phyloP scores from a whole-genome alignment of 2,888 invertebrate genomes.

The Thereva nobilitata region DNA sequence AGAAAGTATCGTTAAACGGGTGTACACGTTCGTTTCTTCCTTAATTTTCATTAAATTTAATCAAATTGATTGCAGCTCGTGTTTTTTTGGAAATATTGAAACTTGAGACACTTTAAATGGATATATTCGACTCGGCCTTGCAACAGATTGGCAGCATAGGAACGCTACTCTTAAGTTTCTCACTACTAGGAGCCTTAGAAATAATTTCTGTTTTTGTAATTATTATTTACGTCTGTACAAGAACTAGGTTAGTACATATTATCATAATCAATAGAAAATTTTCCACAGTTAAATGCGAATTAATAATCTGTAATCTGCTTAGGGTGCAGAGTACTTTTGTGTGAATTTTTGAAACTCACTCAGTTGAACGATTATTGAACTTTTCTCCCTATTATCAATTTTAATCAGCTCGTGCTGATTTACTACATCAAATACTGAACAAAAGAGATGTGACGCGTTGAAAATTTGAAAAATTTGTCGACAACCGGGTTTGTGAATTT shows the following conservation, averaged over 20 bases:
- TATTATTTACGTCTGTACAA: slow-evolving; percentile 55
- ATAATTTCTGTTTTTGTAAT: slow-evolving; percentile 53
- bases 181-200: slow-evolving; percentile 54
- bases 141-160: slow-evolving; percentile 1
- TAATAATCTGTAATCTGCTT: too few relatives aligned
- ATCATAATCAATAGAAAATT: not conserved
- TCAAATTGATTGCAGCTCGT: slow-evolving; percentile 5
- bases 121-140: slow-evolving; percentile 16
- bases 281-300: too few relatives aligned
- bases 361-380: slow-evolving; percentile 4
- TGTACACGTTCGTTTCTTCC: slow-evolving; percentile 13
- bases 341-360: too few relatives aligned
- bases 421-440: too few relatives aligned
- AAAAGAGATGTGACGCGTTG: too few relatives aligned
- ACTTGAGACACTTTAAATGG: slow-evolving; percentile 6
- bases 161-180: slow-evolving; percentile 50
- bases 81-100: not conserved
- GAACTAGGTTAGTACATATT: slow-evolving; percentile 51
- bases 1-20: slow-evolving; percentile 7
- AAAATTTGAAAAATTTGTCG: too few relatives aligned
- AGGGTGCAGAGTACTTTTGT: too few relatives aligned
- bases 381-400: not conserved
- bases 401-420: too few relatives aligned
- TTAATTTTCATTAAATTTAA: slow-evolving; percentile 3
- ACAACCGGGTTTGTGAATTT: too few relatives aligned